Conservation (phyloP, 2,888 invertebrate genomes). For the Tholera decimalis region DNA sequence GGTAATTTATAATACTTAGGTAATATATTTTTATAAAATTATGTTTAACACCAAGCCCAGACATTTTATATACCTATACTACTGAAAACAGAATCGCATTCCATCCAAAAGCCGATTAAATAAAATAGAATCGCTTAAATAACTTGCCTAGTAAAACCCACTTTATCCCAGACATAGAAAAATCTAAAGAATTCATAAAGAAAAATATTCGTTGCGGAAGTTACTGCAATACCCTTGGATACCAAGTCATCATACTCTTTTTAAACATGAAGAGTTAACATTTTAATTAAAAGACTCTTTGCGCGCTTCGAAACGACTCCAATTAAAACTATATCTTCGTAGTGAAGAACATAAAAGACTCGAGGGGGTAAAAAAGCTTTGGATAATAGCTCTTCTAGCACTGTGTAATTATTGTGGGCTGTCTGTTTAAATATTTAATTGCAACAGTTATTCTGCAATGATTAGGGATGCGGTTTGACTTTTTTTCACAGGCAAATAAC, state of each 20-base stretch:
- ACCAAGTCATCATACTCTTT: slow-evolving; percentile 76
- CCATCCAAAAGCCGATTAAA: neutral
- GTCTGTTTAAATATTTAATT: slow-evolving; percentile 76
- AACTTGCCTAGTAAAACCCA: slow-evolving; percentile 14
- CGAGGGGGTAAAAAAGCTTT: slow-evolving; percentile 79
- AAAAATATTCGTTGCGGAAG: slow-evolving; percentile 62
- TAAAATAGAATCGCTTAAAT: slow-evolving; percentile 20
- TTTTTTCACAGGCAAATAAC: neutral
- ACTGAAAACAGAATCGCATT: slow-evolving; percentile 2
- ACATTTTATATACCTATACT: neutral
- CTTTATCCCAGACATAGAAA: slow-evolving; percentile 34
- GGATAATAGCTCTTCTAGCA: slow-evolving; percentile 81
- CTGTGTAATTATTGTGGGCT: slow-evolving; percentile 80
- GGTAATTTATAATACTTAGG: too few species aligned
- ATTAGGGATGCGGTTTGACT: slow-evolving; percentile 4
- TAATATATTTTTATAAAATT: neutral
- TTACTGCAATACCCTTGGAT: slow-evolving; percentile 74
- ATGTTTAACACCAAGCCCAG: neutral
- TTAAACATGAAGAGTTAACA: slow-evolving; percentile 84
- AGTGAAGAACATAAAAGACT: slow-evolving; percentile 82
- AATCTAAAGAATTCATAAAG: slow-evolving; percentile 50
- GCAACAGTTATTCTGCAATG: slow-evolving; percentile 27
- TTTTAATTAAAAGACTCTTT: slow-evolving; percentile 88
- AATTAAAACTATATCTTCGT: slow-evolving; percentile 90
- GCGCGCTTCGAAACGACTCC: slow-evolving; percentile 84